Base-by-base conservation (phyloP, 2,888 invertebrate genomes). In the Pachydiplax longipennis region DNA sequence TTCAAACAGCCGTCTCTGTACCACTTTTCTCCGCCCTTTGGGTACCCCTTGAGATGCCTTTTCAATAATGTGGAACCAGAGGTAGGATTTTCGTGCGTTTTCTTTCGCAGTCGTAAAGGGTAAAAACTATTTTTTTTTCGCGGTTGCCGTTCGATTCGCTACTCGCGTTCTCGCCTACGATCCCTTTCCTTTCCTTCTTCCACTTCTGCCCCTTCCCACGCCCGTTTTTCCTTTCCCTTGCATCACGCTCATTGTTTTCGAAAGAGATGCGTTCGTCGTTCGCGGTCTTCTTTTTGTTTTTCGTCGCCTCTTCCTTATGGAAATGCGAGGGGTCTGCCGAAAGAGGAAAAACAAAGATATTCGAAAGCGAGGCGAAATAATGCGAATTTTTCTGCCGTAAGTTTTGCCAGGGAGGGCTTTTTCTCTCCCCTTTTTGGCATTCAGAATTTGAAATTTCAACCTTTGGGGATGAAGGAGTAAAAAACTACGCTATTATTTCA, bases 1-100 rank as follows among this genome's bases (percentile, higher is more conserved):
- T 73, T 25, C 81, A 18, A n/a, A 44, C 22, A 25, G 18, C 82
- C 37, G 37, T 25, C 48, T 44, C 81, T n/a, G 15, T 31, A 31
- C 44, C 82, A 12, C n/a, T 61, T 82, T 25, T 25, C 82, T 31
- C 82, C 44, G n/a, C 48, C 25, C 25, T 18, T 53, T 53, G 48
- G 12, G 48, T 6, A 40, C 83, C 35, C 53, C 83, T 58, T 83
- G 58, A 83, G 58, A 83, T 58, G 58, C 53, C 83, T 83, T 83
- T 83, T 83, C 83, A 83, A 83, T 83, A 83, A 83, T 83, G 83
- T 58, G 53, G 83, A 83, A 48, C 53, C 35, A 31, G 83, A 58
- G 58, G 22, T 35, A 58, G 53, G 53, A 48, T 83, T 83, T 83
- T 35, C 58, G 58, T 35, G 35, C 58, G 83, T 53, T 58, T 83